These are phyloP conservation scores for Goniozus legneri DNA, from an alignment of 1,140 invertebrate genomes.

Conservation along the genomic window DNA sequence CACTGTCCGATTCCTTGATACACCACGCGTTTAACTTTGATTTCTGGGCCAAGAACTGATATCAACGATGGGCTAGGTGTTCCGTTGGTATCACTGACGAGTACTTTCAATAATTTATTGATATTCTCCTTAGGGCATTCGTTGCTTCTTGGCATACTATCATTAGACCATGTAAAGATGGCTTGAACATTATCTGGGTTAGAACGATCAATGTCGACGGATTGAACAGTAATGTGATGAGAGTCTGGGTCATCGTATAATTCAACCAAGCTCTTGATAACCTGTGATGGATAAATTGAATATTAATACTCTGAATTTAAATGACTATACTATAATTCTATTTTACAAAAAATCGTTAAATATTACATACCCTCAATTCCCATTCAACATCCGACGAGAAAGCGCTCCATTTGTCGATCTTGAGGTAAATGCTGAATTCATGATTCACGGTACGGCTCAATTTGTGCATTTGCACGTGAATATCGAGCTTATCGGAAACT, in stretches of 20 bases:
- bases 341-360: too few species aligned
- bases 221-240: constrained; percentile 67
- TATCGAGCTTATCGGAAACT: constrained; percentile 68
- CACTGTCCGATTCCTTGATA: constrained; percentile 65
- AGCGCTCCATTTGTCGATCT: constrained; percentile 61
- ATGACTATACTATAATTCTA: too few species aligned
- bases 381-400: constrained; percentile 66
- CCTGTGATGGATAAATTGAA: constrained; percentile 35
- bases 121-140: constrained; percentile 72
- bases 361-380: constrained; percentile 55
- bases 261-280: constrained; percentile 65
- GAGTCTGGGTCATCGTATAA: constrained; percentile 68
- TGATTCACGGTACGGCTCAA: constrained; percentile 75
- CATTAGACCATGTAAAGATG: constrained; percentile 83
- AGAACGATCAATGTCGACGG: constrained; percentile 56
- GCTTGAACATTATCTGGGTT: constrained; percentile 51
- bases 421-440: constrained; percentile 70
- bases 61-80: constrained; percentile 58
- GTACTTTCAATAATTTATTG: constrained; percentile 63
- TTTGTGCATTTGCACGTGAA: constrained; percentile 79
- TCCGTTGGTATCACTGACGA: constrained; percentile 56
- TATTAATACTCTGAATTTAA: too few species aligned
- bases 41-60: constrained; percentile 59
- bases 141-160: constrained; percentile 70
- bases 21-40: constrained; percentile 61